A percentile compares a stretch with the other conserved stretches of the same genome.
Evolutionary conservation across 2,113 vertebrate species (phyloP).

Genomic region (Colaptes auratus): DNA sequence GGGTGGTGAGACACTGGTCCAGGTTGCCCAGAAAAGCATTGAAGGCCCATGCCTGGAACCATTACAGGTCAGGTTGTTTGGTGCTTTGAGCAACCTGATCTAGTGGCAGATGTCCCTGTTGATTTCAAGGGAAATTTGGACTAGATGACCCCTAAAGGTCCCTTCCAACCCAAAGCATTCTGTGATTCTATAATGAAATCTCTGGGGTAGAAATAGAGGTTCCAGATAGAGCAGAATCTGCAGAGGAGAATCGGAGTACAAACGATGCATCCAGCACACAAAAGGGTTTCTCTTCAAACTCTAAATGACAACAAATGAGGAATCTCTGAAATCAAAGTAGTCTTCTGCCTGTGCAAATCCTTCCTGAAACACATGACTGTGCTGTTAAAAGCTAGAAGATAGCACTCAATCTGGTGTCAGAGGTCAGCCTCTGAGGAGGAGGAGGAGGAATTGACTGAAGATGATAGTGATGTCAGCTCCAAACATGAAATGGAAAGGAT

Average conservation of each 20-base stretch:
- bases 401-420: neutral
- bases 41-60: no score
- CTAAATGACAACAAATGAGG: neutral
- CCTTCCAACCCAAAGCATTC: no score
- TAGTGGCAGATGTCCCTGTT: no score
- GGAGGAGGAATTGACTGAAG: neutral
- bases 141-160: no score
- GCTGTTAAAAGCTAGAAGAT: neutral
- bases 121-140: no score
- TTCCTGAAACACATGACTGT: neutral
- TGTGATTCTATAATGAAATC: neutral
- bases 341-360: neutral
- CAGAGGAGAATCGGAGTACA: neutral
- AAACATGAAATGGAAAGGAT: neutral
- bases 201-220: neutral
- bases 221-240: neutral
- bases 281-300: neutral
- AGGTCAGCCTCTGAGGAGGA: slow-evolving; percentile 8
- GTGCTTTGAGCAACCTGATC: no score
- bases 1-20: no score
- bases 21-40: no score
- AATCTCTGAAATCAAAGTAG: neutral
- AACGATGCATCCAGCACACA: neutral
- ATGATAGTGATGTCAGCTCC: slow-evolving; percentile 20
- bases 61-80: no score